Base-by-base conservation (phyloP, 2,888 invertebrate species). In the Cheilosia scutellata region DNA sequence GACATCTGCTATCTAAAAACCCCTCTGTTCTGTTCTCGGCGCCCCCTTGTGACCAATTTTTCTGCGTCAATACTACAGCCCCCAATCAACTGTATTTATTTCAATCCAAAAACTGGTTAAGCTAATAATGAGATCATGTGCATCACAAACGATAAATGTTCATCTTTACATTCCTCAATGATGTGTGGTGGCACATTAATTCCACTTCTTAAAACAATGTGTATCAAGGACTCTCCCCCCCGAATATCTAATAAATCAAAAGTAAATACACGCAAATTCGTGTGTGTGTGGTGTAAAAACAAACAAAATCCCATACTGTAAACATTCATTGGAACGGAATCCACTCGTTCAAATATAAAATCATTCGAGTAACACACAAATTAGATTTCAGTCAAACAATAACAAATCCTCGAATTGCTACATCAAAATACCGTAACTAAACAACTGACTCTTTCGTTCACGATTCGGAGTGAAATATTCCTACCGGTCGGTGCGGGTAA, bases 301-400 rank as follows among this genome's bases (percentile, higher is more conserved):
- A 55, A 13, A 44, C 25, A 16, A 49, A 49, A 49, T 25, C 2
- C 33, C 29, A 20, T 20, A 37, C 37, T 37, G 37, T 37, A 37
- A 37, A 37, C 37, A 37, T 11, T 9, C 63, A 63, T 13, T 20
- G n/a, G 42, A 58, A 40, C 27, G 40, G 27, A 33, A 65, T 65
- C 37, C 40, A 9, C 5, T 66, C 13, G 25, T 27, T 16, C 27
- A 40, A 7, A 47, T 16, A 2, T 11, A 66, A 66, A 66, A 63
- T 33, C 13, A n/a, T 31, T 27, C 4, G 16, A n/a, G 27, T 42
- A 66, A 42, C 49, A 42, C 37, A 57, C 44, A 70, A 70, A 57
- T 70, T 57, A 57, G 44, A 70, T 70, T 70, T 27, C 44, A 51
- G 33, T 60, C 40, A 71, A 58, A 57, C 57, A 57, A 42, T 63